These are phyloP conservation scores for Porites cylindrica DNA, from an alignment of 92 coral and sea anemone species.

Conservation along the genomic window DNA sequence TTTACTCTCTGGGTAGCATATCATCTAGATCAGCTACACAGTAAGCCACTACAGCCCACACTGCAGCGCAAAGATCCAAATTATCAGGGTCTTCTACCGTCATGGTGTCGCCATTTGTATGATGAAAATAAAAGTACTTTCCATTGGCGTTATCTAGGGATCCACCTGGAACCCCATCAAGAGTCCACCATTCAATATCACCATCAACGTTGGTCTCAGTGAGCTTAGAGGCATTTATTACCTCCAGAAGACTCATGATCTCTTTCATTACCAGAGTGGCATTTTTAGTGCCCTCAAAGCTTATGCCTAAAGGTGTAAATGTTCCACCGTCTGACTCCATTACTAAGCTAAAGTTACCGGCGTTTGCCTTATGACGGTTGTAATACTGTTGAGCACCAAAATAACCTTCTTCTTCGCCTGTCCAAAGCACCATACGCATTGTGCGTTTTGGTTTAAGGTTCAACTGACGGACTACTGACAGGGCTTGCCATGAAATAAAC, in stretches of 20 bases:
- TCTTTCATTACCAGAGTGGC: constrained; percentile 79
- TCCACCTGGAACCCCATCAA: constrained; percentile 93
- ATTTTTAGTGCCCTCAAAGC: constrained; percentile 75
- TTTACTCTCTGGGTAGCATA: constrained; percentile 82
- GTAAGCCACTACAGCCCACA: constrained; percentile 96
- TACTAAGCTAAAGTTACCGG: constrained; percentile 87
- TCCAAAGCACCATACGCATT: constrained; percentile 92
- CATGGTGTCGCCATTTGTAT: constrained; percentile 96
- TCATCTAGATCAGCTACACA: constrained; percentile 94
- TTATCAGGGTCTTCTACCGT: constrained; percentile 92
- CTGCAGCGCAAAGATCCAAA: constrained; percentile 93
- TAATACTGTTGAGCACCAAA: constrained; percentile 88
- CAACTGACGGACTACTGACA: constrained; percentile 90
- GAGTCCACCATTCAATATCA: constrained; percentile 84
- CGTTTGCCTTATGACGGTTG: constrained; percentile 84
- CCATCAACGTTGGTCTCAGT: constrained; percentile 64
- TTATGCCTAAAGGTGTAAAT: constrained; percentile 84
- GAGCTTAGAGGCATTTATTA: constrained; percentile 82
- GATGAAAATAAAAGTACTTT: constrained; percentile 93
- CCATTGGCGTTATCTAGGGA: constrained; percentile 75
- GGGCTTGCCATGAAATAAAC: constrained; percentile 97
- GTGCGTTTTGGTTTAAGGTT: constrained; percentile 95
- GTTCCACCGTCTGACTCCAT: constrained; percentile 97
- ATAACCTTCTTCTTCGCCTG: constrained; percentile 93
- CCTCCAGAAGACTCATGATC: constrained; percentile 80